Evolutionary conservation across 2,888 invertebrate genomes (phyloP), one percentile per base, ranked within the genome.

Genomic region (Drosophila pegasa): DNA sequence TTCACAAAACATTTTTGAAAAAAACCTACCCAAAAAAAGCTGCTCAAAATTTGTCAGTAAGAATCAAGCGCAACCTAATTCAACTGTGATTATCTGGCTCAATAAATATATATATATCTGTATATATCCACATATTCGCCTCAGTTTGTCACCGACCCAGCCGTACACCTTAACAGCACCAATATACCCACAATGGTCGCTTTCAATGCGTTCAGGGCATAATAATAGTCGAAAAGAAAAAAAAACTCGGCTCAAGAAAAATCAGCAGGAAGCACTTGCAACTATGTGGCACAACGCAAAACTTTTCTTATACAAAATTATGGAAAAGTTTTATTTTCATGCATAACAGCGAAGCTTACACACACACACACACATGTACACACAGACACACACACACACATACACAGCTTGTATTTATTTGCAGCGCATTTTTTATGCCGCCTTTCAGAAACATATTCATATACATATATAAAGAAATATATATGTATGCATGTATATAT

Each of bases 231-330:
- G 48, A 48, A 31, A 45, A 27, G 35, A 50, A 33, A 45, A 25
- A 40, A 63, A 45, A 58, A 45, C 54, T 59, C 60, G 78, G 74
- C 64, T 73, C 66, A 78, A 74, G 76, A 71, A 79, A 73, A 71
- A 73, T 77, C 81, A 79, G 76, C 85, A 85, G 84, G 87, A 80
- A 82, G 79, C 72, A 82, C 88, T 83, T 83, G 83, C 88, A 87
- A 81, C 81, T 81, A 79, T 81, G 86, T 79, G 79, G 86, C 79
- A 73, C 71, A 80, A 87, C 85, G 87, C 77, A 83, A 83, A 83
- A 83, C 88, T 83, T 87, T 83, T 83, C 88, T 83, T 83, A 83
- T 83, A 83, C 86, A 83, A 83, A 87, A 87, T 83, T 83, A 83
- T 83, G 88, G 71, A 87, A 83, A 83, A 83, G 73, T 83, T 83